Conservation (phyloP, 1,140 invertebrate genomes). For the Anthonomus grandis region DNA sequence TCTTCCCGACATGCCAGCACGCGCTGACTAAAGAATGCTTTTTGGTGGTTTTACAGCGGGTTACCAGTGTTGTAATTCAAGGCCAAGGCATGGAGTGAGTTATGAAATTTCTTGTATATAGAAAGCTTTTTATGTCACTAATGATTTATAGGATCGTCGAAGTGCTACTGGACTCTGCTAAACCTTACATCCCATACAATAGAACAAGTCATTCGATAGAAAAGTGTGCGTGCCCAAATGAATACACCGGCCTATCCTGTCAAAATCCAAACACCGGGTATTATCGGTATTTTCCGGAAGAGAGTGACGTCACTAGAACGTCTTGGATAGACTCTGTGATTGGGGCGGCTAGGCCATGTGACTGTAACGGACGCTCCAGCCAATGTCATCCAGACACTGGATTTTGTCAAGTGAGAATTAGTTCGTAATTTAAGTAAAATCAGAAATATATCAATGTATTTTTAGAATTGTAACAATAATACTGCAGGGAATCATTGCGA, state of each 20-base stretch:
- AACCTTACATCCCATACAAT: conserved; percentile 48
- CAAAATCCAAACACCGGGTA: conserved; percentile 85
- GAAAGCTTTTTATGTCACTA: not conserved
- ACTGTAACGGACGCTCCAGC: conserved; percentile 77
- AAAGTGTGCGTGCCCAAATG: conserved; percentile 77
- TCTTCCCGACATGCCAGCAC: conserved; percentile 15
- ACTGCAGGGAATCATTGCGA: conserved; percentile 77
- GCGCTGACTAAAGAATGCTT: conserved; percentile 70
- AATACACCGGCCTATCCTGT: conserved; percentile 79
- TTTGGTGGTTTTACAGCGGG: conserved; percentile 86
- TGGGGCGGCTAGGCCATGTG: conserved; percentile 75
- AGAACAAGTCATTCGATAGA: conserved; percentile 79
- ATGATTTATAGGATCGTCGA: conserved; percentile 26
- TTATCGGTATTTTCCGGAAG: conserved; percentile 57
- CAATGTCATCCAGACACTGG: conserved; percentile 83
- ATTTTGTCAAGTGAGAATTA: conserved; percentile 66
- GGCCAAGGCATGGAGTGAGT: conserved; percentile 26
- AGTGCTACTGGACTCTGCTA: conserved; percentile 58
- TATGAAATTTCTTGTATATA: not conserved
- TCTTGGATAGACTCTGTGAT: conserved; percentile 69
- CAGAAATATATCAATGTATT: conserved; percentile 72
- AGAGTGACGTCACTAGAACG: conserved; percentile 44
- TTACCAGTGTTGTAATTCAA: conserved; percentile 64
- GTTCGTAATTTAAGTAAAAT: conserved; percentile 24
- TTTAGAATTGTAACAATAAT: conserved; percentile 78